phyloP scores from a whole-genome alignment of 2,797 vertebrate species.

The Parotocinclus haroldoi region DNA sequence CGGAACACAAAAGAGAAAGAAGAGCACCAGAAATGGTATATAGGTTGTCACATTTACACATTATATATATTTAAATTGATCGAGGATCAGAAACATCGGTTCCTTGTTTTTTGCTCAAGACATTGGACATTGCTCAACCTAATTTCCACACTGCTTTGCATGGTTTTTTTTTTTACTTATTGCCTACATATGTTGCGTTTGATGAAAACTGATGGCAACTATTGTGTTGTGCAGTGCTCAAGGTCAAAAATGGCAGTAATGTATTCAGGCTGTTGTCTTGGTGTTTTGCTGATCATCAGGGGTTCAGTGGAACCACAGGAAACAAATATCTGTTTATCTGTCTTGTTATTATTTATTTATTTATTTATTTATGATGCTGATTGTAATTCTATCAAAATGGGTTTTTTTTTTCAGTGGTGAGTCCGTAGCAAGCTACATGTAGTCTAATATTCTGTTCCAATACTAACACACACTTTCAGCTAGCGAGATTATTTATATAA shows the following conservation, averaged over 20 bases:
- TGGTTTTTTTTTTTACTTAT: constrained; percentile 30
- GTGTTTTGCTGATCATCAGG: constrained; percentile 13
- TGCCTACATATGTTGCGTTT: constrained; percentile 8
- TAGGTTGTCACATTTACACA: no score
- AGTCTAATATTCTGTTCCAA: no score
- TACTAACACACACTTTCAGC: no score
- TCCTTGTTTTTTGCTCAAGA: not conserved
- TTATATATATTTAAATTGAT: not conserved
- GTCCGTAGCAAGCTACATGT: no score
- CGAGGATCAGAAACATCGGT: not conserved
- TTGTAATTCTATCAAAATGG: no score
- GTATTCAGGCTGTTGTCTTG: constrained; percentile 31
- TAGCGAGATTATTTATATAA: no score
- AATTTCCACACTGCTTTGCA: not conserved
- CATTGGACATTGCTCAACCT: not conserved
- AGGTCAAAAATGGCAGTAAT: constrained; percentile 23
- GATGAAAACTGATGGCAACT: constrained; percentile 14
- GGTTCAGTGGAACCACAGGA: constrained; percentile 13
- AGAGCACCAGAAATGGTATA: no score
- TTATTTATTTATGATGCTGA: not conserved
- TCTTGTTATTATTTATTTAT: not conserved
- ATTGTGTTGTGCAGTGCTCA: constrained; percentile 12
- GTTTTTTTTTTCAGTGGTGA: no score
- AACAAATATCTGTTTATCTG: constrained; percentile 5
- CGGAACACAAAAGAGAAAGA: no score